Base-by-base conservation (phyloP, 2,797 vertebrate species). In the Pygocentrus nattereri region DNA sequence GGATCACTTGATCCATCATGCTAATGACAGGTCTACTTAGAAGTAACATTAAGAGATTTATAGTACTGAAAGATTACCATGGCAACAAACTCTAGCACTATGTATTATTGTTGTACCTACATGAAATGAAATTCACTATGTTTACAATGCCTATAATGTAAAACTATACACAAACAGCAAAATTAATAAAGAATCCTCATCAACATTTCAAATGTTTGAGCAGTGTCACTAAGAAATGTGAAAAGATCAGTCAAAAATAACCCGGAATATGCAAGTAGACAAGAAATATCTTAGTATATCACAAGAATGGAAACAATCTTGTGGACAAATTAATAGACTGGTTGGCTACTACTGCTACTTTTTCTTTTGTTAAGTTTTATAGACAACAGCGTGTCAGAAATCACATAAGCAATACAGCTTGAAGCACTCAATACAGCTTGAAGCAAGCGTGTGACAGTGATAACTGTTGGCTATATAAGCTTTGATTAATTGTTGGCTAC, bases 1-100 rank as follows among this genome's bases (percentile, higher is more conserved):
- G 69, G 44, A 58, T 61, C 69, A 78, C 59, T 74, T 65, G 69
- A 84, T 77, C 69, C 21, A 61, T 58, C 69, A 78, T 30, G 47
- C 12, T 79, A 59, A 75, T 72, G 49, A 34, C 59, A 72, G 31
- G 1, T 21, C 30, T 68, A 54, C 50, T 58, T 76, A 58, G 77
- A 73, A 76, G 4, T 21, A 58, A 38, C 56, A 62, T 69, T 65
- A 41, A 54, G 49, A 58, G 62, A 41, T 41, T 49, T 64, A 80
- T 34, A 74, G 59, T 47, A 70, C 79, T 21, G 21, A 78, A 78
- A 11, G 62, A 56, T 79, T 62, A 58, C 79, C 65, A 74, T 65
- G 65, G 76, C 49, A 79, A 85, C 79, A 78, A 56, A 70, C 58
- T 56, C 50, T 31, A 56, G 34, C 21, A 68, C 38, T 0, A 1